Evolutionary conservation across 1,140 invertebrate genomes (phyloP).

Genomic region (Drosophila quadrilineata): DNA sequence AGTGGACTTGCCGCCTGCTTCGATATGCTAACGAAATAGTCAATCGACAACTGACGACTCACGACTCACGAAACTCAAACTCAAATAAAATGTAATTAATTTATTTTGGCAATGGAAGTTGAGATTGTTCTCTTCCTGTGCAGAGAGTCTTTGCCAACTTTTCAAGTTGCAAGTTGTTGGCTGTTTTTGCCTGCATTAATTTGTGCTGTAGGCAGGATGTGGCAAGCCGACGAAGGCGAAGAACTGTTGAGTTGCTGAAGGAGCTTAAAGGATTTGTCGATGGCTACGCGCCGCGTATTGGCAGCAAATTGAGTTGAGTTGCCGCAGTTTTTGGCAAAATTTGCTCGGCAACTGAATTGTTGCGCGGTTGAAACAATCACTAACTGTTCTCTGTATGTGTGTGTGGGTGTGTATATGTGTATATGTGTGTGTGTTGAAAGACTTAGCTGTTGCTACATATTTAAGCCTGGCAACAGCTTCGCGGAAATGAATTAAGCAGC

Average conservation of each 20-base stretch:
- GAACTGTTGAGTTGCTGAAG: constrained; percentile 43
- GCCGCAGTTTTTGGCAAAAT: background rate
- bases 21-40: constrained; percentile 42
- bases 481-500: no score
- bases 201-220: constrained; percentile 13
- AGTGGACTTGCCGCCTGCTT: no score
- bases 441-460: no score
- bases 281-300: background rate
- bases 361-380: constrained; percentile 5
- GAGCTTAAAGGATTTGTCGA: constrained; percentile 49
- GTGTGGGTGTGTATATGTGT: no score
- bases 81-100: constrained; percentile 70
- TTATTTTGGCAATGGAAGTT: constrained; percentile 32
- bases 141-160: no score
- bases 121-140: no score
- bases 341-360: constrained; percentile 3
- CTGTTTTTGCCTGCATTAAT: constrained; percentile 37
- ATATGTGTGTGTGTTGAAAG: no score
- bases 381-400: no score
- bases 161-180: background rate
- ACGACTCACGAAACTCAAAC: constrained; percentile 30
- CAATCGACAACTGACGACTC: constrained; percentile 43
- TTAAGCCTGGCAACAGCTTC: no score
- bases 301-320: constrained; percentile 17
- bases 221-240: no score